phyloP scores from a whole-genome alignment of 2,113 vertebrate genomes.

The Chlamydotis undulata region DNA sequence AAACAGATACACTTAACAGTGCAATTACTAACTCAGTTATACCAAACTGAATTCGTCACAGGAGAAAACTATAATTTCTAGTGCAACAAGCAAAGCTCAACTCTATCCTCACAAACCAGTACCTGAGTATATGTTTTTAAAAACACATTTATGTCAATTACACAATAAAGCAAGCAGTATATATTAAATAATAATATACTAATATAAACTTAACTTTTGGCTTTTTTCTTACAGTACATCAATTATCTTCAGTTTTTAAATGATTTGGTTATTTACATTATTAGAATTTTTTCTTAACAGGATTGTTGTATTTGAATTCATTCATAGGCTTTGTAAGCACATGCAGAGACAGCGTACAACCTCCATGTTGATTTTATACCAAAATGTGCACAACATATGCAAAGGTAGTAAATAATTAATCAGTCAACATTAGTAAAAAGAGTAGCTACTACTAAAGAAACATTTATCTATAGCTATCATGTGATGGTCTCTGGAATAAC shows the following conservation, averaged over 20 bases:
- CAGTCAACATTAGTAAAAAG: background rate
- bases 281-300: constrained; percentile 35
- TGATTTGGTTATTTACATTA: background rate
- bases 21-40: background rate
- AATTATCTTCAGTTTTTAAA: constrained; percentile 44
- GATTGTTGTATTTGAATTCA: constrained; percentile 27
- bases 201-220: background rate
- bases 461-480: background rate
- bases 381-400: background rate
- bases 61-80: background rate
- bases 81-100: background rate
- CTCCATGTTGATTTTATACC: background rate
- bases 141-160: background rate
- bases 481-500: background rate
- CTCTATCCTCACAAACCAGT: background rate
- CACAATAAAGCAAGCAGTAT: background rate
- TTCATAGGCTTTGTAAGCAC: constrained; percentile 4
- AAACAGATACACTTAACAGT: background rate
- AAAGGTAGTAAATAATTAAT: constrained; percentile 34
- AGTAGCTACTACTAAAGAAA: background rate
- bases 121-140: background rate
- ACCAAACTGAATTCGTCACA: background rate
- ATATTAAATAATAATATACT: background rate
- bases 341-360: constrained; percentile 13
- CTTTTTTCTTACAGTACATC: constrained; percentile 35